Conservation (phyloP, 2,888 invertebrate species). For the Parelbella ahira region DNA sequence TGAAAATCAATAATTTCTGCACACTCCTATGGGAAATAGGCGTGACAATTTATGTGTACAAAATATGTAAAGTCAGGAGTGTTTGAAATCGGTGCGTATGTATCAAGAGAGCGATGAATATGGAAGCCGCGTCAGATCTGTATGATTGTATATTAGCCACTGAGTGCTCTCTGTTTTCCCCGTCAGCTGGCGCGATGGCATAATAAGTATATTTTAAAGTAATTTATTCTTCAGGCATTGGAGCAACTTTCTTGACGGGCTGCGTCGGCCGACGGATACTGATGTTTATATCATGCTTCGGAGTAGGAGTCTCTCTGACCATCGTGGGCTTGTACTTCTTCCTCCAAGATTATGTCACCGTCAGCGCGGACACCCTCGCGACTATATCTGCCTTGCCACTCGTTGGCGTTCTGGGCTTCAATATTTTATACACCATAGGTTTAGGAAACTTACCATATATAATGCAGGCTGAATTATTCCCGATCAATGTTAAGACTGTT, state of each 20-base stretch:
- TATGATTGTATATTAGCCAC: no score
- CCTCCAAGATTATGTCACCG: constrained; percentile 61
- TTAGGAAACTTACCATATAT: constrained; percentile 82
- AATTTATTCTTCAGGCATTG: constrained; percentile 53
- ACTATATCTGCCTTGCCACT: constrained; percentile 75
- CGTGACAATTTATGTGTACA: no score
- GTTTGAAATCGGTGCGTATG: no score
- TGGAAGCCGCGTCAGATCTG: no score
- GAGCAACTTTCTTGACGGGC: constrained; percentile 75
- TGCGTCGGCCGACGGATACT: constrained; percentile 78
- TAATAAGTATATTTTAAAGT: no score
- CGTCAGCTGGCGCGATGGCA: no score
- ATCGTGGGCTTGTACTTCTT: constrained; percentile 77
- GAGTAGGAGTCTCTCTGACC: constrained; percentile 75
- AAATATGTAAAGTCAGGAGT: no score
- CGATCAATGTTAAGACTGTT: constrained; percentile 81
- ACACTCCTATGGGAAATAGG: no score
- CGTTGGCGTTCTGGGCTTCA: constrained; percentile 78
- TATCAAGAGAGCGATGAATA: no score
- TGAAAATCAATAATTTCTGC: no score
- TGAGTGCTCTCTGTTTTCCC: no score
- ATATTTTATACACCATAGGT: constrained; percentile 80
- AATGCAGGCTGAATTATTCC: constrained; percentile 83
- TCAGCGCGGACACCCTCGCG: constrained; percentile 50
- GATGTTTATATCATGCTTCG: constrained; percentile 74